Evolutionary conservation across 1,140 invertebrate species (phyloP).

Genomic region (Bombus turneri): DNA sequence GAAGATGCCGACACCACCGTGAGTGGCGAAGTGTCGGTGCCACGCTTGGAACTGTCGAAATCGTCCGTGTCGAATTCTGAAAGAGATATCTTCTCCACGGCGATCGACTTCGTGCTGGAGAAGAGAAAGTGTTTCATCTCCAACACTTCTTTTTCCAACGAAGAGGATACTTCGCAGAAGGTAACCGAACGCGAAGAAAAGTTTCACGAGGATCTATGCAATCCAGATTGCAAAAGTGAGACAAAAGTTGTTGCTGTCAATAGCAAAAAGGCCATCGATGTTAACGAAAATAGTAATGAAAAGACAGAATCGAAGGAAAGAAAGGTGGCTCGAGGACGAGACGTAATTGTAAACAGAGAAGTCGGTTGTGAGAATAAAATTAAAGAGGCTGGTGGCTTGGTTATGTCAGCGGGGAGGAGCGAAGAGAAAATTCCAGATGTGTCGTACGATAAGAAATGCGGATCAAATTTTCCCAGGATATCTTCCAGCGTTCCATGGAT

Average conservation of each 20-base stretch:
- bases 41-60: constrained; percentile 27
- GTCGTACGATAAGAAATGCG: constrained; percentile 29
- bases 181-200: neutral
- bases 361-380: neutral
- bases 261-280: too few relatives aligned
- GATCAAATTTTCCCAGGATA: constrained; percentile 37
- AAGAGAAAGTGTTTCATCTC: neutral
- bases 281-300: too few relatives aligned
- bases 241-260: too few relatives aligned
- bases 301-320: neutral
- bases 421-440: constrained; percentile 48
- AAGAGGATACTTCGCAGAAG: neutral
- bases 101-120: constrained; percentile 22
- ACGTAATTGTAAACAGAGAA: too few relatives aligned
- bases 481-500: constrained; percentile 65
- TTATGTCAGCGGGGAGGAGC: constrained; percentile 38
- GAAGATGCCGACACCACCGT: neutral
- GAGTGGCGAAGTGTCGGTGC: neutral
- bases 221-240: neutral
- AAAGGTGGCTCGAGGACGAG: too few relatives aligned
- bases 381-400: constrained; percentile 2
- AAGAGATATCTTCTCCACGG: constrained; percentile 43
- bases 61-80: constrained; percentile 24
- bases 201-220: too few relatives aligned
- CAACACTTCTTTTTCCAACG: neutral